phyloP scores from a whole-genome alignment of 1,140 invertebrate species.

The Drosophila tsacasi region DNA sequence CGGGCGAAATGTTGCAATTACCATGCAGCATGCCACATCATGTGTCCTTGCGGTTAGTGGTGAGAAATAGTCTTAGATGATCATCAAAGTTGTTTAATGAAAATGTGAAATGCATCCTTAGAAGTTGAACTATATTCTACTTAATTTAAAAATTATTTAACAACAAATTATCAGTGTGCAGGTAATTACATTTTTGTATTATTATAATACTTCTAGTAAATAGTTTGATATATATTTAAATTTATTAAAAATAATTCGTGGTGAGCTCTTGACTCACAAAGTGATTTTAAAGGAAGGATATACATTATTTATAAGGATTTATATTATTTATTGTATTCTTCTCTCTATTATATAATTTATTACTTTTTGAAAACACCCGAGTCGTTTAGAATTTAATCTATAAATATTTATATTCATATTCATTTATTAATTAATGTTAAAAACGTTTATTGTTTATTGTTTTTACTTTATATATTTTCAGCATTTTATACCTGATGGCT shows the following conservation, averaged over 20 bases:
- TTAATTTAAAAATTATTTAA: neutral
- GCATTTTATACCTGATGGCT: no score
- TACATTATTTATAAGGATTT: no score
- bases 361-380: neutral
- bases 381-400: neutral
- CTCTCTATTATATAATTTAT: neutral
- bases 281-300: no score
- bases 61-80: neutral
- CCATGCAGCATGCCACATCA: slow-evolving; percentile 63
- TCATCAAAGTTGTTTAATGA: no score
- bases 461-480: no score
- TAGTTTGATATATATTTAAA: neutral
- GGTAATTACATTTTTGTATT: no score
- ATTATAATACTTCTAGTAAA: neutral
- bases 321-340: no score
- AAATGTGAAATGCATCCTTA: neutral
- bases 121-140: no score
- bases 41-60: slow-evolving; percentile 38
- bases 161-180: neutral
- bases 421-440: no score
- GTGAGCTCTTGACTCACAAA: neutral
- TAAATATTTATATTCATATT: no score
- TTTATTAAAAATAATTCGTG: neutral
- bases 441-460: no score
- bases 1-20: slow-evolving; percentile 77